A percentile compares a stretch with the other conserved stretches of the same genome.
phyloP scores from a whole-genome alignment of 2,113 vertebrate species.

The Ivindomyrus marchei region DNA sequence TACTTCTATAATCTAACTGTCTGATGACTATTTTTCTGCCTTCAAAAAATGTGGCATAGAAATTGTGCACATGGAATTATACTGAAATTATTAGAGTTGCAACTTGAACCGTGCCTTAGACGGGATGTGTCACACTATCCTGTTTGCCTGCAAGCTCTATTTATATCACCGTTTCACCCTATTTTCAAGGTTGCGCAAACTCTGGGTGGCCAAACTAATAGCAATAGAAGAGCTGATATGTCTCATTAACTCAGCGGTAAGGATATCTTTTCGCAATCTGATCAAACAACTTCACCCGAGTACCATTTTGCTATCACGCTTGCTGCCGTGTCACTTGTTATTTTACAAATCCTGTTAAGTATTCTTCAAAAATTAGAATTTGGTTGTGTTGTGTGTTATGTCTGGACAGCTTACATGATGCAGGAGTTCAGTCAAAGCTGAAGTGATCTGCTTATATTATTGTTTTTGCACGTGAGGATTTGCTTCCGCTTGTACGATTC shows the following conservation, averaged over 20 bases:
- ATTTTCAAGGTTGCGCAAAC: neutral
- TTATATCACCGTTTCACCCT: slow-evolving; percentile 1
- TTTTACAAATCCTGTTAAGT: neutral
- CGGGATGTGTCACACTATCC: neutral
- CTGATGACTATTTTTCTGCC: neutral
- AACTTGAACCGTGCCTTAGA: slow-evolving; percentile 10
- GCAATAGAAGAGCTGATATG: neutral
- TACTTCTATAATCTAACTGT: neutral
- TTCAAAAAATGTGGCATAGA: neutral
- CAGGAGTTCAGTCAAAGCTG: neutral
- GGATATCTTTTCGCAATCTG: neutral
- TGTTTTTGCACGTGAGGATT: neutral
- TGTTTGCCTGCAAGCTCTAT: slow-evolving; percentile 14
- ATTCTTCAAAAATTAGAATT: neutral
- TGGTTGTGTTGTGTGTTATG: neutral
- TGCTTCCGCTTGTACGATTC: neutral
- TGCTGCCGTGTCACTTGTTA: neutral
- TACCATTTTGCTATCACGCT: neutral
- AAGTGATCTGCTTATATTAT: neutral
- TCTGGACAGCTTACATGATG: neutral
- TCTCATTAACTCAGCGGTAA: slow-evolving; percentile 5
- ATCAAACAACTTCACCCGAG: neutral
- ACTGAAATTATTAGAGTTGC: neutral
- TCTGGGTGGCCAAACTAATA: neutral
- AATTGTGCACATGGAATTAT: neutral